Evolutionary conservation across 2,113 vertebrate species (phyloP).

Genomic region (Brachyistius frenatus): DNA sequence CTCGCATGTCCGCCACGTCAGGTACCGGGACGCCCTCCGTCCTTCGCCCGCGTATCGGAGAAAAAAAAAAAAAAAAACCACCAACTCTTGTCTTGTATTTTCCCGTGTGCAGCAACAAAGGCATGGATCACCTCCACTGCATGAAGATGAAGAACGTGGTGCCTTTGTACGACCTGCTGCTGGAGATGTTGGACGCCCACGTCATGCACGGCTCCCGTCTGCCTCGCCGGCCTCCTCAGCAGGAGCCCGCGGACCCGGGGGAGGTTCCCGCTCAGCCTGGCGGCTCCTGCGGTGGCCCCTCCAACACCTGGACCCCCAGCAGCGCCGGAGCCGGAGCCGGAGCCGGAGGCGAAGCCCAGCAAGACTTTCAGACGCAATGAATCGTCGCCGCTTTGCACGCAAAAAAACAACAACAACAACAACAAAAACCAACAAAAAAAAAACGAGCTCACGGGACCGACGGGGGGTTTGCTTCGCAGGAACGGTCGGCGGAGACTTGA

Average conservation of each 20-base stretch:
- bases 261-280: slow-evolving; percentile 21
- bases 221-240: slow-evolving; percentile 22
- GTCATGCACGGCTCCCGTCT: slow-evolving; percentile 86
- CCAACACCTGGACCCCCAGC: slow-evolving; percentile 56
- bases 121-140: slow-evolving; percentile 97
- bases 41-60: neutral
- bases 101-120: slow-evolving; percentile 91
- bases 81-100: neutral
- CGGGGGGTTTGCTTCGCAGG: slow-evolving; percentile 16
- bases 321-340: neutral
- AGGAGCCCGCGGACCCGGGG: slow-evolving; percentile 31
- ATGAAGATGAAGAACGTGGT: slow-evolving; percentile 99
- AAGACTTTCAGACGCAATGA: neutral
- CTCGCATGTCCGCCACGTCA: slow-evolving; percentile 93
- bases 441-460: slow-evolving; percentile 1
- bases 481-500: neutral
- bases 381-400: slow-evolving; percentile 34
- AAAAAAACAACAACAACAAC: too few species aligned
- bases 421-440: neutral
- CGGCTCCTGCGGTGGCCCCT: slow-evolving; percentile 26
- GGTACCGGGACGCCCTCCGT: slow-evolving; percentile 78
- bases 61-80: neutral
- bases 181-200: slow-evolving; percentile 98
- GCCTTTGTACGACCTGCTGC: slow-evolving; percentile 93
- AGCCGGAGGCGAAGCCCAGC: slow-evolving; percentile 21